Evolutionary conservation across 2,113 vertebrate species (phyloP).

Genomic region (Heterocephalus glaber): DNA sequence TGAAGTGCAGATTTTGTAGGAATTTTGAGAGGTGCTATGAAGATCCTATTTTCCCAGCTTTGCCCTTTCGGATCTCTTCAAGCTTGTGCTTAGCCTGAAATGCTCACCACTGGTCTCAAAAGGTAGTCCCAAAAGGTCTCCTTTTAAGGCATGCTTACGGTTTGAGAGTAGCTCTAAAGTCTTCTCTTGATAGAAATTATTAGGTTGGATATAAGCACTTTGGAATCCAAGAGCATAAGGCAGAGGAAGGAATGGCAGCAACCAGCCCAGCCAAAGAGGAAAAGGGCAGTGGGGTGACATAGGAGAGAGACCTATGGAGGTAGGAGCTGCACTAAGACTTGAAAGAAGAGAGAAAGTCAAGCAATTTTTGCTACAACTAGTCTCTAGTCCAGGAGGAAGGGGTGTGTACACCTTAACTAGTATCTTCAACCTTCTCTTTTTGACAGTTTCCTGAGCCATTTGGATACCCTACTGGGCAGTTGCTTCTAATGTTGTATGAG

Average conservation of each 20-base stretch:
- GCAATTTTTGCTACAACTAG: neutral
- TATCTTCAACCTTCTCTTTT: neutral
- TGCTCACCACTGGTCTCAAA: neutral
- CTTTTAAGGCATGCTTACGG: neutral
- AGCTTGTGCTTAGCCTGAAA: neutral
- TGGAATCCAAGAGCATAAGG: neutral
- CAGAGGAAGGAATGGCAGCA: neutral
- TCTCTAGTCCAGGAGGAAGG: neutral
- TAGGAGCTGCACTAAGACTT: neutral
- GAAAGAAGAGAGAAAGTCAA: neutral
- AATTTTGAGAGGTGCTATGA: neutral
- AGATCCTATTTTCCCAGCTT: neutral
- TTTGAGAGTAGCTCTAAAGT: slow-evolving; percentile 15
- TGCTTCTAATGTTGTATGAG: neutral
- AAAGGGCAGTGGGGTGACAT: neutral
- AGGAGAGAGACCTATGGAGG: neutral
- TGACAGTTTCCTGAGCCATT: neutral
- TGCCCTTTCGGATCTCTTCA: neutral
- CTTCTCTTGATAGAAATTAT: neutral
- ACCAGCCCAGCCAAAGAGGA: neutral
- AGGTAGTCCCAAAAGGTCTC: neutral
- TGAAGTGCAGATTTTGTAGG: neutral
- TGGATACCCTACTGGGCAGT: neutral
- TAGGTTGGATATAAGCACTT: neutral
- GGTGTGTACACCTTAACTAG: neutral